A percentile compares a stretch with the other conserved stretches of the same genome.
Evolutionary conservation across 2,888 invertebrate species (phyloP).

Genomic region (Archaeoteleia sp.): DNA sequence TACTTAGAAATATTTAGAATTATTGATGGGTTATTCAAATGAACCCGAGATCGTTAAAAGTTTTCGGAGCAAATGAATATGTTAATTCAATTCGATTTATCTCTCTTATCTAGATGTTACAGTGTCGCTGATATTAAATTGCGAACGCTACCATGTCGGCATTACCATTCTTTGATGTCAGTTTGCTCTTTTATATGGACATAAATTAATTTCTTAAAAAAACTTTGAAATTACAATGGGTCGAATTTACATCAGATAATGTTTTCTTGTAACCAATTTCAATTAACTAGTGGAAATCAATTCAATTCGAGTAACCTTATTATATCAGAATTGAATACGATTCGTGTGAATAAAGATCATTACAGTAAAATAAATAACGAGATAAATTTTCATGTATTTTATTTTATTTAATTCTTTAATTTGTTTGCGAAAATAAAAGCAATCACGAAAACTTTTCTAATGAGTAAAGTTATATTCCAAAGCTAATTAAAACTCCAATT

Average conservation of each 20-base stretch:
- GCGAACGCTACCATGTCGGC: no score
- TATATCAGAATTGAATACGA: background rate
- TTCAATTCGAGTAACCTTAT: slow-evolving; percentile 1
- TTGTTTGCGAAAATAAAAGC: slow-evolving; percentile 11
- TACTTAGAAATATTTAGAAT: no score
- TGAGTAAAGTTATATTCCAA: slow-evolving; percentile 37
- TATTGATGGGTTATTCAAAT: no score
- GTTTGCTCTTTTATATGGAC: slow-evolving; percentile 8
- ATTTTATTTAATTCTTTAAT: slow-evolving; percentile 10
- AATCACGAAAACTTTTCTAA: slow-evolving; percentile 23
- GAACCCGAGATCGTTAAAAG: slow-evolving; percentile 17
- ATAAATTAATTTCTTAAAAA: background rate
- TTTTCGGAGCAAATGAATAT: slow-evolving; percentile 3
- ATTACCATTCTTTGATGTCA: slow-evolving; percentile 10
- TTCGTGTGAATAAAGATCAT: slow-evolving; percentile 5
- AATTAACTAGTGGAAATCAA: slow-evolving; percentile 21
- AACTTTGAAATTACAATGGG: slow-evolving; percentile 7
- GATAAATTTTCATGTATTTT: slow-evolving; percentile 16
- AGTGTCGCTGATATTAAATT: slow-evolving; percentile 12
- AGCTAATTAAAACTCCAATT: slow-evolving; percentile 42
- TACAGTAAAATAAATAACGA: slow-evolving; percentile 1
- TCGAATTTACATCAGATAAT: slow-evolving; percentile 11
- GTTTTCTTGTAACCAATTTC: background rate
- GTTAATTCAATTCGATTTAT: slow-evolving; percentile 18
- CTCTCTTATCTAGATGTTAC: no score